Base-by-base conservation (phyloP, 2,888 invertebrate genomes). In the Perizoma flavofasciatum region DNA sequence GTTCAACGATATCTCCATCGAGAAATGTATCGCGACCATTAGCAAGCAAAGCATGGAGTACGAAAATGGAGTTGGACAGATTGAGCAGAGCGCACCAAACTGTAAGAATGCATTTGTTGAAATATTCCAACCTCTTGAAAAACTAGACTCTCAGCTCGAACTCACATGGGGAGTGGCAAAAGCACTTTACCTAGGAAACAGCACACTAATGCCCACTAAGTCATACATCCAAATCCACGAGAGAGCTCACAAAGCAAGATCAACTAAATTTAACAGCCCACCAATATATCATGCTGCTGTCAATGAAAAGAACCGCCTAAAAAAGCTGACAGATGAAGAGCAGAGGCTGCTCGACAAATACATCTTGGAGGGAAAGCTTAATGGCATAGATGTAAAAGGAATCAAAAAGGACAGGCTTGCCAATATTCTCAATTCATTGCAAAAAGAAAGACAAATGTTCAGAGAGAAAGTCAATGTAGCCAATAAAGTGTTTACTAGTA, bases 111-210 rank as follows among this genome's bases (percentile, higher is more conserved):
- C 95, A 48, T 95, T 97, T 79, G 85, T 92, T 39, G 94, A 95
- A 74, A 89, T 96, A 49, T 93, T 98, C 63, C 92, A 94, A 66
- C 96, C 96, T 0, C 77, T 98, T 34, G 98, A 98, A 79, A 93
- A 94, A 70, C 81, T 95, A 1, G 94, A 95, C 39, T 93, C 94
- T 0, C 95, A 96, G 7, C 84, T 98, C 49, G 96, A 97, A 77
- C 94, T 95, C 50, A 97, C 97, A 4, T 98, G 97, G 97, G 97
- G 97, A 7, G 93, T 97, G 71, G 95, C 97, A 0, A 98, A 97
- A 84, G 95, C 96, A 4, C 83, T 98, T 8, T 97, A 96, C 78
- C 88, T 96, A 51, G 96, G 96, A 5, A 96, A 96, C 75, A 95
- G 95, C 73, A 94, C 95, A 0, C 79, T 96, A 8, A 96, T 97